phyloP scores from a whole-genome alignment of 2,113 vertebrate species.

The Myodes glareolus region DNA sequence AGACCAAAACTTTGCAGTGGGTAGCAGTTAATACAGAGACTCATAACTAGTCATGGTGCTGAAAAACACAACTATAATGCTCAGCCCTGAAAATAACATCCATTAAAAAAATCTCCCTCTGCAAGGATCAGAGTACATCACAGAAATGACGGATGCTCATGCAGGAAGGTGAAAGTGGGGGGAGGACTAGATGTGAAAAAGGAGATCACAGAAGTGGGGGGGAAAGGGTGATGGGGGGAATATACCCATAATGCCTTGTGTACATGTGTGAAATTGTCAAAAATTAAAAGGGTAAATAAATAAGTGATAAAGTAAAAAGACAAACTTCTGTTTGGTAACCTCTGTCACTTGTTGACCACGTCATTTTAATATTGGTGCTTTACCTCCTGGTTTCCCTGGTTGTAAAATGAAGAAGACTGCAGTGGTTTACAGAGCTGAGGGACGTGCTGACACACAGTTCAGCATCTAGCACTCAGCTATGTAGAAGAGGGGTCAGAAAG shows the following conservation, averaged over 20 bases:
- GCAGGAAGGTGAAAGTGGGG: not conserved
- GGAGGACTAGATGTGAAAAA: not conserved
- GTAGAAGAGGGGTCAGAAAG: not conserved
- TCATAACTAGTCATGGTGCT: not conserved
- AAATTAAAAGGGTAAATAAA: not conserved
- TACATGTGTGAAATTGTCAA: not conserved
- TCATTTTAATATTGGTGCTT: not conserved
- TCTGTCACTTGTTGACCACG: not conserved
- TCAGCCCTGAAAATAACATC: not conserved
- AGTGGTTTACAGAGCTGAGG: not conserved
- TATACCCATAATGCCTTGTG: not conserved
- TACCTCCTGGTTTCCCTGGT: not conserved
- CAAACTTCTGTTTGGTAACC: not conserved
- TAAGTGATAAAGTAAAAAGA: not conserved
- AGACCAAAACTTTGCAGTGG: not conserved
- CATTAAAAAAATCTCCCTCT: not conserved
- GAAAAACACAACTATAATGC: not conserved
- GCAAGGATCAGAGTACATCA: not conserved
- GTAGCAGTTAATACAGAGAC: not conserved
- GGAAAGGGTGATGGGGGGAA: not conserved
- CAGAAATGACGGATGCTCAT: not conserved
- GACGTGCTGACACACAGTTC: not conserved
- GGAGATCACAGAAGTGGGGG: not conserved
- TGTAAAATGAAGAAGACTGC: not conserved
- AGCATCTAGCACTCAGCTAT: not conserved